Percentiles rank a stretch among this genome's conserved stretches.
These are phyloP conservation scores for Platichthys stellatus DNA, from an alignment of 2,113 vertebrate species.

Conservation along the genomic window DNA sequence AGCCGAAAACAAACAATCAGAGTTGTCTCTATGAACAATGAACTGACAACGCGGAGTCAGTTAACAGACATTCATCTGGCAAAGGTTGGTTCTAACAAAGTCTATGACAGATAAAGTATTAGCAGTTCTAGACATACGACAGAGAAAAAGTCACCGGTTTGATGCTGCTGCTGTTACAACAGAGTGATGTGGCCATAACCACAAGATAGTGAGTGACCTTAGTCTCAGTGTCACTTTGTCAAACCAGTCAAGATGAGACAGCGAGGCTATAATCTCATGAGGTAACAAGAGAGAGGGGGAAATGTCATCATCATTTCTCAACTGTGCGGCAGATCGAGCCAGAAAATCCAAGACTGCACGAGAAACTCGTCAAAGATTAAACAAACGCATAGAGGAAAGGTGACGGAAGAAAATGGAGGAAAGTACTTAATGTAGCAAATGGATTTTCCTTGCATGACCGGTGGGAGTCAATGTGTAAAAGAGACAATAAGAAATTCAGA, in stretches of 20 bases:
- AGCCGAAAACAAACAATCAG: slow-evolving; percentile 27
- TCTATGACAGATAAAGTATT: neutral
- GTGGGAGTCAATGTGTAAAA: neutral
- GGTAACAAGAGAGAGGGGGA: slow-evolving; percentile 45
- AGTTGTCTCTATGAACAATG: slow-evolving; percentile 1
- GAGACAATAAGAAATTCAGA: neutral
- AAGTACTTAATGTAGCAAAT: too few species aligned
- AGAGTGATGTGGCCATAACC: neutral
- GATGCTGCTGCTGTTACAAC: neutral
- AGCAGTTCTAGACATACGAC: slow-evolving; percentile 1
- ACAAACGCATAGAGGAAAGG: neutral
- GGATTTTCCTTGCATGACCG: too few species aligned
- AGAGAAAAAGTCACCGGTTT: too few species aligned
- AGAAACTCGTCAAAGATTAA: slow-evolving; percentile 4
- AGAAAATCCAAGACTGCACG: neutral
- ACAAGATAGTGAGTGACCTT: slow-evolving; percentile 29
- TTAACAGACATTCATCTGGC: neutral
- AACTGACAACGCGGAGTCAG: neutral
- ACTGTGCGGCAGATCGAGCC: slow-evolving; percentile 2
- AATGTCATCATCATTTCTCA: slow-evolving; percentile 62
- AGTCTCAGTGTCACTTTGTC: slow-evolving; percentile 29
- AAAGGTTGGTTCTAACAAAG: slow-evolving; percentile 5
- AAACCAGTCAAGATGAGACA: slow-evolving; percentile 29
- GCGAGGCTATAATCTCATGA: slow-evolving; percentile 39
- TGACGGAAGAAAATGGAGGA: neutral